A percentile compares a stretch with the other conserved stretches of the same genome.
Conservation (phyloP, 2,888 invertebrate genomes). For the Eupithecia abbreviata region DNA sequence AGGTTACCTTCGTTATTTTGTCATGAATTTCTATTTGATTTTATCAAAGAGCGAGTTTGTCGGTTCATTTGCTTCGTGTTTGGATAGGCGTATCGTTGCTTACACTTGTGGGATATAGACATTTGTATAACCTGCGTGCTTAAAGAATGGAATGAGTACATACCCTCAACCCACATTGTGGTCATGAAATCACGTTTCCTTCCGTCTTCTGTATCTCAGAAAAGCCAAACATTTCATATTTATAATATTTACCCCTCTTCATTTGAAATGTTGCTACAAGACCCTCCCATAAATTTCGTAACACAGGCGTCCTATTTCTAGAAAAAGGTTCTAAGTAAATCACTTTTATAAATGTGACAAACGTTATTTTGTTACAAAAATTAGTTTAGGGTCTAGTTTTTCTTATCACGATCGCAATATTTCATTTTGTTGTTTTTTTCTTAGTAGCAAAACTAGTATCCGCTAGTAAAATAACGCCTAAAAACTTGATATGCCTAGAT, state of each 20-base stretch:
- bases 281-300: slow-evolving; percentile 33
- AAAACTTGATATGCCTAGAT: no score
- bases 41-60: slow-evolving; percentile 4
- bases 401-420: slow-evolving; percentile 35
- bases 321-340: slow-evolving; percentile 39
- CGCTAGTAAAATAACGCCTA: no score
- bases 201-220: background rate
- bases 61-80: slow-evolving; percentile 10
- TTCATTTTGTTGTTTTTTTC: slow-evolving; percentile 30
- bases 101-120: background rate
- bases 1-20: slow-evolving; percentile 6
- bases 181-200: background rate
- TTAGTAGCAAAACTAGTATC: background rate
- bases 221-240: background rate
- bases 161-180: background rate
- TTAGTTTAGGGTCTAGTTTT: slow-evolving; percentile 36
- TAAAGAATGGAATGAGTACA: background rate
- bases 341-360: slow-evolving; percentile 45
- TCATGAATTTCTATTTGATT: slow-evolving; percentile 11
- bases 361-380: slow-evolving; percentile 46
- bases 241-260: background rate
- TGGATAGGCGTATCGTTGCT: slow-evolving; percentile 8
- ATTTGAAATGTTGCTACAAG: slow-evolving; percentile 29
- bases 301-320: slow-evolving; percentile 39
- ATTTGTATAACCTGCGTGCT: background rate